phyloP scores from a whole-genome alignment of 2,888 invertebrate genomes.

The Drosophila stalkeri region DNA sequence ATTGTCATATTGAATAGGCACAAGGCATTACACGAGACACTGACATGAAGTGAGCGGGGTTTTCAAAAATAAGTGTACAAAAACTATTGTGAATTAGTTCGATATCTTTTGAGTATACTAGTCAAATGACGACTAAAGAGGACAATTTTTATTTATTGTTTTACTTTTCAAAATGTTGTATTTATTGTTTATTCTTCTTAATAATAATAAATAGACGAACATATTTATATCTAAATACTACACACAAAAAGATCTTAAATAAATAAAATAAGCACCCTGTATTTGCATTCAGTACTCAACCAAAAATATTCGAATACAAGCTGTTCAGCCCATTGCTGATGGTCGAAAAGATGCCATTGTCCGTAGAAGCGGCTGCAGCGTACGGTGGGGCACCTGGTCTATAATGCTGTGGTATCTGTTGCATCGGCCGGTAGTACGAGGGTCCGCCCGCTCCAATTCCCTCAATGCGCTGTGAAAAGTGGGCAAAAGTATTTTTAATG shows the following conservation, averaged over 20 bases:
- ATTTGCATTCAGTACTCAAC: constrained; percentile 84
- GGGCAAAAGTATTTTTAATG: constrained; percentile 1
- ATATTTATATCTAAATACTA: constrained; percentile 47
- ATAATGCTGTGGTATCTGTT: constrained; percentile 86
- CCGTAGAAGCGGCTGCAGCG: constrained; percentile 68
- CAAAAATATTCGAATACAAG: constrained; percentile 91
- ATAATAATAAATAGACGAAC: constrained; percentile 52
- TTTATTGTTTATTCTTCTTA: constrained; percentile 25
- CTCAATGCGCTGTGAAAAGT: constrained; percentile 87
- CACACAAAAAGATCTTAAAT: constrained; percentile 49
- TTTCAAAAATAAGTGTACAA: constrained; percentile 5
- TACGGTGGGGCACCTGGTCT: constrained; percentile 84
- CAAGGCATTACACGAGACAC: neutral
- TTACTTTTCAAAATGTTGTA: constrained; percentile 35
- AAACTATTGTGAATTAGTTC: neutral
- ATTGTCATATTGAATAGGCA: neutral
- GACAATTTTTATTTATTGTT: neutral
- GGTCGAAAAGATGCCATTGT: constrained; percentile 88
- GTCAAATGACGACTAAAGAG: too few species aligned
- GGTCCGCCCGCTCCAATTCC: constrained; percentile 85
- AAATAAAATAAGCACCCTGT: constrained; percentile 11
- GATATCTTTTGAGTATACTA: neutral
- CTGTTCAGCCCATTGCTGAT: constrained; percentile 92
- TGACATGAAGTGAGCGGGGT: neutral
- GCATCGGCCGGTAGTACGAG: constrained; percentile 87